These are phyloP conservation scores for Sebastes itinus DNA, from an alignment of 2,797 vertebrate genomes.

Conservation along the genomic window DNA sequence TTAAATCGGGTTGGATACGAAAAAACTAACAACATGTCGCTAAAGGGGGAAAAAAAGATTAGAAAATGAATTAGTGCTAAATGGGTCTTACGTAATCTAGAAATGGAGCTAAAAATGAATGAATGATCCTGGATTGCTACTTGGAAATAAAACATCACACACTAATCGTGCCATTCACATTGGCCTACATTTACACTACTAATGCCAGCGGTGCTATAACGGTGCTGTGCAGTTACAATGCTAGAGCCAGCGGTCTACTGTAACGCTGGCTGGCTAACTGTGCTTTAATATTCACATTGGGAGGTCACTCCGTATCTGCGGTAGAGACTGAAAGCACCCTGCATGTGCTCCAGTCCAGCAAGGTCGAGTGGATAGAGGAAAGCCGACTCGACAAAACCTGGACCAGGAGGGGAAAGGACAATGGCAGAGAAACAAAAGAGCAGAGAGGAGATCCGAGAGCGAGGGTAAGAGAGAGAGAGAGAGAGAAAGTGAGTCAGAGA, in stretches of 20 bases:
- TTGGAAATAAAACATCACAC: conserved; percentile 33
- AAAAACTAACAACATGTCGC: conserved; percentile 29
- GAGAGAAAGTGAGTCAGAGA: conserved; percentile 32
- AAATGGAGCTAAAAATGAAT: conserved; percentile 25
- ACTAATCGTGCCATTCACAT: conserved; percentile 34
- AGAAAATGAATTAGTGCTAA: conserved; percentile 52
- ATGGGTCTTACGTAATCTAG: conserved; percentile 20
- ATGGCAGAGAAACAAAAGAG: conserved; percentile 60
- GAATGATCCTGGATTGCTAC: conserved; percentile 40
- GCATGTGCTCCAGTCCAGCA: conserved; percentile 91
- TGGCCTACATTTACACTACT: conserved; percentile 57
- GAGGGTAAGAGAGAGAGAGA: conserved; percentile 30
- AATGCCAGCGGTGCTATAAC: conserved; percentile 34
- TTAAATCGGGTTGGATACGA: conserved; percentile 37
- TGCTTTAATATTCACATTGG: conserved; percentile 81
- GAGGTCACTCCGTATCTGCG: conserved; percentile 87
- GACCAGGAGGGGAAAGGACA: conserved; percentile 70
- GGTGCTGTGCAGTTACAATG: conserved; percentile 2
- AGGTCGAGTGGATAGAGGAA: conserved; percentile 93
- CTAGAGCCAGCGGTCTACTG: conserved; percentile 57
- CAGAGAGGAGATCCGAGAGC: conserved; percentile 67
- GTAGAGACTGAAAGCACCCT: conserved; percentile 86
- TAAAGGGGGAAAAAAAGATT: conserved; percentile 1
- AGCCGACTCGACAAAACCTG: conserved; percentile 95
- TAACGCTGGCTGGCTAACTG: conserved; percentile 48